phyloP scores from a whole-genome alignment of 1,140 invertebrate species.

The Drosophila pectinifera region DNA sequence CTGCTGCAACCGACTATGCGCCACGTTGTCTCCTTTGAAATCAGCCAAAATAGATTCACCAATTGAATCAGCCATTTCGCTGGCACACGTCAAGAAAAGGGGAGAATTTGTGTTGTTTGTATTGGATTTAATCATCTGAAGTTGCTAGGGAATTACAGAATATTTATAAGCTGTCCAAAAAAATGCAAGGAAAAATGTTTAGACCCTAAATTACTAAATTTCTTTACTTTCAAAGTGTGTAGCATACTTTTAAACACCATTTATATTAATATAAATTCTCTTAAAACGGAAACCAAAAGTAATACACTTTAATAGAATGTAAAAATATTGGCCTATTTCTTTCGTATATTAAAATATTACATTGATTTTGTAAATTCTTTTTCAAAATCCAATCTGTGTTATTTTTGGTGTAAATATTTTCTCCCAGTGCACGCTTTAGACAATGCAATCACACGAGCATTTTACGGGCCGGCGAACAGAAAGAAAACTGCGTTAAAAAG shows the following conservation, averaged over 20 bases:
- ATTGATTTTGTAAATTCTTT: not conserved
- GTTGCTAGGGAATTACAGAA: not conserved
- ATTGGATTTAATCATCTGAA: too few relatives aligned
- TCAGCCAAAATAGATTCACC: slow-evolving; percentile 17
- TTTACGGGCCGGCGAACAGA: slow-evolving; percentile 41
- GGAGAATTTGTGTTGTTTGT: not conserved
- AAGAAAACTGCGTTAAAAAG: slow-evolving; percentile 44
- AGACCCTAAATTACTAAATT: too few relatives aligned
- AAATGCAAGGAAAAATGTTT: not conserved
- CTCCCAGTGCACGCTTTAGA: slow-evolving; percentile 8
- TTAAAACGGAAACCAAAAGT: too few relatives aligned
- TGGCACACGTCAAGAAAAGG: slow-evolving; percentile 3
- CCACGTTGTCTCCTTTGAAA: slow-evolving; percentile 26
- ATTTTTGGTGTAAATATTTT: not conserved
- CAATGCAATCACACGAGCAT: slow-evolving; percentile 66
- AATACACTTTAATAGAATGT: too few relatives aligned
- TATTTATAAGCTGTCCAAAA: not conserved
- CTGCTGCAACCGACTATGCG: slow-evolving; percentile 29
- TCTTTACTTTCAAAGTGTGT: too few relatives aligned
- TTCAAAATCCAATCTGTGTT: too few relatives aligned
- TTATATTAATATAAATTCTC: too few relatives aligned
- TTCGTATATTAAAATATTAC: too few relatives aligned
- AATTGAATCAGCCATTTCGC: slow-evolving; percentile 53
- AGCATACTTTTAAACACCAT: too few relatives aligned
- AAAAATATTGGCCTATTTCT: too few relatives aligned